These are phyloP conservation scores for Apotomis turbidana DNA, from an alignment of 2,888 invertebrate genomes.

Conservation along the genomic window DNA sequence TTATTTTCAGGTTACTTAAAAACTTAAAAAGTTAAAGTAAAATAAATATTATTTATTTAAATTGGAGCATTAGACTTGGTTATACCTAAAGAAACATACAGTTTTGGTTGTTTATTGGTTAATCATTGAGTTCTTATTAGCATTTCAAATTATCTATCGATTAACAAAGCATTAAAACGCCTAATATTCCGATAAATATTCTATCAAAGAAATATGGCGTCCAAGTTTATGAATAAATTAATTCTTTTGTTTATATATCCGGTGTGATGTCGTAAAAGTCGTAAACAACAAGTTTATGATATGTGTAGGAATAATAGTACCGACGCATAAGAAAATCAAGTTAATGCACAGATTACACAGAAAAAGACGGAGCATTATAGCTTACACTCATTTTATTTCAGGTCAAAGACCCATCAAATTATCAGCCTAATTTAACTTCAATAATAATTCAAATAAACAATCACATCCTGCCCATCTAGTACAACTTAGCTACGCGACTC, in stretches of 20 bases:
- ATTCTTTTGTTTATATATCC: constrained; percentile 14
- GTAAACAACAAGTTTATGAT: constrained; percentile 23
- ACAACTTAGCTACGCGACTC: too few species aligned
- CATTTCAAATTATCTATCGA: neutral
- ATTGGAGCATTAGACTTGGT: too few species aligned
- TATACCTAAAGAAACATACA: too few species aligned
- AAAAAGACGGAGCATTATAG: neutral
- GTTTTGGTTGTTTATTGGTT: too few species aligned
- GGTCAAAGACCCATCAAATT: too few species aligned
- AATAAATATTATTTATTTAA: too few species aligned
- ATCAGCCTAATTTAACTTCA: too few species aligned
- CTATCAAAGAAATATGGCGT: neutral
- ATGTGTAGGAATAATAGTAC: constrained; percentile 5
- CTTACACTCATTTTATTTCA: neutral
- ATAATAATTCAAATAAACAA: too few species aligned
- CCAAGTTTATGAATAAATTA: constrained; percentile 23
- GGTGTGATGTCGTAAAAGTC: constrained; percentile 14
- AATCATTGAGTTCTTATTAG: neutral
- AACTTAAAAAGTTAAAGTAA: too few species aligned
- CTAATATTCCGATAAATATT: neutral
- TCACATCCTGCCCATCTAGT: too few species aligned
- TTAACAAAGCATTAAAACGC: neutral
- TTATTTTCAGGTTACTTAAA: too few species aligned
- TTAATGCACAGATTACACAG: neutral
- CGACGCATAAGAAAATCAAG: neutral